Percentiles rank a stretch among this genome's conserved stretches.
Evolutionary conservation across 53 echinoderm and acorn worm species (phyloP).

Genomic region (Hippasteria phrygiana): DNA sequence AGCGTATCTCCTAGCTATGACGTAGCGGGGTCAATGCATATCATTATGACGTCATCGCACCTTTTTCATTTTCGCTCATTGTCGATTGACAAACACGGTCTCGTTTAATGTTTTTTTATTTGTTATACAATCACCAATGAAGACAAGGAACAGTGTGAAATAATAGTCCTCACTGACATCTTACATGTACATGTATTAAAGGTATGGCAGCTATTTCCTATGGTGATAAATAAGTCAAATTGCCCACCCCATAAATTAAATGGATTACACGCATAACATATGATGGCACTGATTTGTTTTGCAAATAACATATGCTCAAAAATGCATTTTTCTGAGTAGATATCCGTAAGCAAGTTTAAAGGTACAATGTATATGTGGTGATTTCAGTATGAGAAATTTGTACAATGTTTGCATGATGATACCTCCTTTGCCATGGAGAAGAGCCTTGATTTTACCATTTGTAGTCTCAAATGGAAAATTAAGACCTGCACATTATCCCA

Average conservation of each 20-base stretch:
- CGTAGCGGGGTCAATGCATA: conserved; percentile 11
- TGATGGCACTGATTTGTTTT: conserved; percentile 1
- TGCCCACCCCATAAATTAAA: conserved; percentile 43
- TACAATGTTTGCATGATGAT: conserved; percentile 58
- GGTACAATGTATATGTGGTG: conserved; percentile 38
- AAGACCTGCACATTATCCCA: no score
- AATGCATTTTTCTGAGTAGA: conserved; percentile 44
- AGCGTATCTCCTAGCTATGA: not conserved
- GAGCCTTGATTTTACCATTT: conserved; percentile 52
- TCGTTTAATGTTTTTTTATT: no score
- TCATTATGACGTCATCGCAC: not conserved
- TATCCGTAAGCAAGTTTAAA: conserved; percentile 39
- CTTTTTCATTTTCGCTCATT: not conserved
- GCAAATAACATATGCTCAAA: conserved; percentile 24
- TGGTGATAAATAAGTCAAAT: conserved; percentile 19
- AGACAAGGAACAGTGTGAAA: conserved; percentile 35
- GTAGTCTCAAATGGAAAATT: no score
- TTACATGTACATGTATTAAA: not conserved
- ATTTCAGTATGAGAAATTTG: conserved; percentile 47
- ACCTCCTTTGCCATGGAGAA: conserved; percentile 62
- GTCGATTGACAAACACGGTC: no score
- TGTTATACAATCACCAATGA: no score
- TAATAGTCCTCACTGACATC: conserved; percentile 22
- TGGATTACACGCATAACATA: conserved; percentile 21
- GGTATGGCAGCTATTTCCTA: conserved; percentile 47